Conservation (phyloP, 1,140 invertebrate species). For the Zaprionus vittiger region DNA sequence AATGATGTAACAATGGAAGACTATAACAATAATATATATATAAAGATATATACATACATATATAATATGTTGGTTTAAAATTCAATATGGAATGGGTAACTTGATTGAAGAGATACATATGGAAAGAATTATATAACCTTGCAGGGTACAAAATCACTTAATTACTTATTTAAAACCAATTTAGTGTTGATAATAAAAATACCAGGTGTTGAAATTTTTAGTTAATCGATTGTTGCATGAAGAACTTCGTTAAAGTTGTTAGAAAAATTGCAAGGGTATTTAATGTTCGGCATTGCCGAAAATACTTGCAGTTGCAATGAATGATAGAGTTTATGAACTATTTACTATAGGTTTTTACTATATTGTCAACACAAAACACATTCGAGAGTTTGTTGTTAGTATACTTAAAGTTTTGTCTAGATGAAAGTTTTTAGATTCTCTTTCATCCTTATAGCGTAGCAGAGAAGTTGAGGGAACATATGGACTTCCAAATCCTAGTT, state of each 20-base stretch:
- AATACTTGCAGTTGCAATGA: neutral
- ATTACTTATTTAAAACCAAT: neutral
- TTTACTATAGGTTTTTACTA: constrained; percentile 30
- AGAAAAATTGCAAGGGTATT: constrained; percentile 20
- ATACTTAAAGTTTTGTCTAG: constrained; percentile 84
- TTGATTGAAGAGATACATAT: neutral
- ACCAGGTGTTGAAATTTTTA: neutral
- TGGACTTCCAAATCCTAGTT: constrained; percentile 83
- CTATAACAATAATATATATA: neutral
- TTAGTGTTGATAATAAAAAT: neutral
- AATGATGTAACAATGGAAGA: neutral
- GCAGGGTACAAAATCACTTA: neutral
- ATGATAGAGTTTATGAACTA: constrained; percentile 25
- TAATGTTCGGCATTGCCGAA: constrained; percentile 27
- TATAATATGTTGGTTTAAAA: neutral
- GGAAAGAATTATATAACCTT: constrained; percentile 22
- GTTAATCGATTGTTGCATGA: neutral
- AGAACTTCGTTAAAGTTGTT: neutral
- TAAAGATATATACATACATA: too few relatives aligned
- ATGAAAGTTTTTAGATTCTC: constrained; percentile 84
- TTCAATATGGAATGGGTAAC: neutral
- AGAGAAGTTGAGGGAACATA: constrained; percentile 77
- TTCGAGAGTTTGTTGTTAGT: constrained; percentile 69
- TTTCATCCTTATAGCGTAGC: constrained; percentile 83
- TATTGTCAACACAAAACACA: constrained; percentile 65